phyloP scores from a whole-genome alignment of 2,797 vertebrate genomes.

The Notoglanidium macrostoma region DNA sequence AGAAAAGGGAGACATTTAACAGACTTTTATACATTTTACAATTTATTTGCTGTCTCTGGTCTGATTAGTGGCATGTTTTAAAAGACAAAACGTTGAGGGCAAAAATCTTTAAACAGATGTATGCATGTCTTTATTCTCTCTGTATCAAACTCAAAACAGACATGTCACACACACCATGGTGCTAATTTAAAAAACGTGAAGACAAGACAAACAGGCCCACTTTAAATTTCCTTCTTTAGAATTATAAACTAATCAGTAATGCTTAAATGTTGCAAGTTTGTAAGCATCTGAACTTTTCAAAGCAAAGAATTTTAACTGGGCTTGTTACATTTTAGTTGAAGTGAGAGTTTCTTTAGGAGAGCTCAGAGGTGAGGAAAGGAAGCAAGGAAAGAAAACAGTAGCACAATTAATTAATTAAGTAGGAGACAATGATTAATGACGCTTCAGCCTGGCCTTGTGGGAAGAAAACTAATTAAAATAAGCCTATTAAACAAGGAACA shows the following conservation, averaged over 20 bases:
- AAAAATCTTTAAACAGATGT: constrained; percentile 18
- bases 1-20: background rate
- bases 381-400: too few species aligned
- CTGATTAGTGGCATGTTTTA: background rate
- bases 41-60: background rate
- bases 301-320: background rate
- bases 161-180: background rate
- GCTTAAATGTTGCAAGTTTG: background rate
- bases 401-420: background rate
- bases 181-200: background rate
- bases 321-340: background rate
- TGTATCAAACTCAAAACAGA: constrained; percentile 10
- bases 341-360: background rate
- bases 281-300: background rate
- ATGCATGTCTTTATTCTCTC: background rate
- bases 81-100: background rate
- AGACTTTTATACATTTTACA: background rate
- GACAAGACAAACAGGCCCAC: background rate
- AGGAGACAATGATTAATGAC: background rate
- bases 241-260: too few species aligned
- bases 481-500: background rate
- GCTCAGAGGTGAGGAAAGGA: background rate
- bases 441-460: background rate
- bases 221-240: background rate
- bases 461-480: background rate